Evolutionary conservation across 2,888 invertebrate species (phyloP).

Genomic region (Seladonia tumulorum): DNA sequence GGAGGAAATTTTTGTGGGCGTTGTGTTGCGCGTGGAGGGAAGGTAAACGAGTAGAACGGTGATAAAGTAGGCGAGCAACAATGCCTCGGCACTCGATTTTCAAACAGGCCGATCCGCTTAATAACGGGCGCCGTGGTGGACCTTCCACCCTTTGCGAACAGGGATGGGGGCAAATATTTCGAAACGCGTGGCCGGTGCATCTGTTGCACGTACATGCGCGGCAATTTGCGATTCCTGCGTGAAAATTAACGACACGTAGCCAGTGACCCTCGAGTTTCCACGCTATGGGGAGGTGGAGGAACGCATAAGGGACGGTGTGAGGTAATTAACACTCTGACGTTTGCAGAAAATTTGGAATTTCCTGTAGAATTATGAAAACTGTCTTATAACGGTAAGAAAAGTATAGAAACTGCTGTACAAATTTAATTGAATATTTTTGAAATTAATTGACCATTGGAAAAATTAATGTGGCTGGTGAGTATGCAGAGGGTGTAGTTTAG

Average conservation of each 20-base stretch:
- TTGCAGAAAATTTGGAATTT: slow-evolving; percentile 14
- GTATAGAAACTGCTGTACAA: not conserved
- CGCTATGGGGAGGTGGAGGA: slow-evolving; percentile 38
- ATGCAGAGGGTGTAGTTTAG: not conserved
- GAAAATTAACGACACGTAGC: slow-evolving; percentile 76
- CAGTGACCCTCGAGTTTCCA: slow-evolving; percentile 72
- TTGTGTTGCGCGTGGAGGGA: no score
- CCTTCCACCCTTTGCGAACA: slow-evolving; percentile 1
- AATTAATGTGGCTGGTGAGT: not conserved
- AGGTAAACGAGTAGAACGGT: not conserved
- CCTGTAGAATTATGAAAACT: not conserved
- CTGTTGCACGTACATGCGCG: slow-evolving; percentile 81
- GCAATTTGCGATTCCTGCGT: slow-evolving; percentile 79
- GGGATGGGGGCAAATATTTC: slow-evolving; percentile 76
- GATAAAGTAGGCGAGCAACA: not conserved
- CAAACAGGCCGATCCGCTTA: slow-evolving; percentile 52
- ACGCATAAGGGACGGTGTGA: slow-evolving; percentile 25
- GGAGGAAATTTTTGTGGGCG: not conserved
- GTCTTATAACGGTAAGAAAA: not conserved
- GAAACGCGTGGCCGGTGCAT: slow-evolving; percentile 81
- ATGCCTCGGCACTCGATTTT: slow-evolving; percentile 47
- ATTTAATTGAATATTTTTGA: not conserved
- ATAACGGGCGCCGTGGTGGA: slow-evolving; percentile 51
- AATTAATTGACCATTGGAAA: not conserved
- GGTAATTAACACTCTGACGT: slow-evolving; percentile 36